These are phyloP conservation scores for Ommatoiulus sabulosus DNA, from an alignment of 2,888 invertebrate species.

Conservation along the genomic window DNA sequence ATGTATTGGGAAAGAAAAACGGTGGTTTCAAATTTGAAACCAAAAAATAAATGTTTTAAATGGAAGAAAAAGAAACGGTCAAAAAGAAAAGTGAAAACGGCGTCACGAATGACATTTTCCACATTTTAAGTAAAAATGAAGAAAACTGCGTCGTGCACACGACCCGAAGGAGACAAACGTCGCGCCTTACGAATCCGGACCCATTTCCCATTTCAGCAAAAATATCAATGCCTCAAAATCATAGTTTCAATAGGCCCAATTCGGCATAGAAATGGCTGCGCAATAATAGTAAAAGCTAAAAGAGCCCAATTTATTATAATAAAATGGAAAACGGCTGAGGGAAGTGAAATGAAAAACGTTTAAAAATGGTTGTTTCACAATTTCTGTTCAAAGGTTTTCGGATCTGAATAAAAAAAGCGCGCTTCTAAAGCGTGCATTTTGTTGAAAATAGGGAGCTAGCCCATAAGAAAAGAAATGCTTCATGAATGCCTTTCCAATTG, in stretches of 20 bases:
- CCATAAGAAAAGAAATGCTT: constrained; percentile 42
- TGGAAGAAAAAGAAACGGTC: background rate
- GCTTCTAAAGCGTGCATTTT: background rate
- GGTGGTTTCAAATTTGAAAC: too few species aligned
- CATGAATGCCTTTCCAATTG: constrained; percentile 41
- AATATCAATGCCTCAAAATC: background rate
- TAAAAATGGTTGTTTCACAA: constrained; percentile 42
- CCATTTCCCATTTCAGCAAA: background rate
- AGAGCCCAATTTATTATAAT: constrained; percentile 35
- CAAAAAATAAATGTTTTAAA: too few species aligned
- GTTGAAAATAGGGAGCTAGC: constrained; percentile 2
- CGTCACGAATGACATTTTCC: too few species aligned
- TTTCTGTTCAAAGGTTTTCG: constrained; percentile 4
- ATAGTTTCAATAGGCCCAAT: background rate
- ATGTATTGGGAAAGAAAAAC: too few species aligned
- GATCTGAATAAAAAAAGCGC: background rate
- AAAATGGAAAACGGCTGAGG: constrained; percentile 37
- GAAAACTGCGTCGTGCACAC: too few species aligned
- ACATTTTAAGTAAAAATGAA: background rate
- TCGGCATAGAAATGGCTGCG: constrained; percentile 21
- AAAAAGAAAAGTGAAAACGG: too few species aligned
- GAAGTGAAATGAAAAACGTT: constrained; percentile 38
- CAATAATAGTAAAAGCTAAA: constrained; percentile 35
- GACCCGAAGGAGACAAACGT: background rate
- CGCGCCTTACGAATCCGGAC: background rate